Conservation (phyloP, 2,888 invertebrate species). For the Polia nebulosa region DNA sequence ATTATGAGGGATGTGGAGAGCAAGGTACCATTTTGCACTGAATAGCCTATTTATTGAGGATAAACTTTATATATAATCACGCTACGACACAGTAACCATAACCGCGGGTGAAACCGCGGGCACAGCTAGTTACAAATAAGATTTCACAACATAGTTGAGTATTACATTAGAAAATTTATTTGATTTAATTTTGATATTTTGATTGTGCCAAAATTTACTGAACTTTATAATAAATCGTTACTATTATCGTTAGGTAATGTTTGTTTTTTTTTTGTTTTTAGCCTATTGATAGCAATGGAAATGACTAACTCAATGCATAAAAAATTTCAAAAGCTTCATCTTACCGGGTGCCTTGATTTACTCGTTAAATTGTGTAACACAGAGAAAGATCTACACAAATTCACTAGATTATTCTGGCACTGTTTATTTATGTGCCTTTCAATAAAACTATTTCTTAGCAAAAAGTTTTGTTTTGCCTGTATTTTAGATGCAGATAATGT, state of each 20-base stretch:
- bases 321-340: conserved; percentile 42
- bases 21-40: too few relatives aligned
- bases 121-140: too few relatives aligned
- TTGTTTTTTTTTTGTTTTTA: neutral
- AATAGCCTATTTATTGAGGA: too few relatives aligned
- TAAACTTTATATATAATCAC: too few relatives aligned
- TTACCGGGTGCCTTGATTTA: conserved; percentile 81
- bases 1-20: too few relatives aligned
- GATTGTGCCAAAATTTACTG: neutral
- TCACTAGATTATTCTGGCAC: conserved; percentile 72
- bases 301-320: neutral
- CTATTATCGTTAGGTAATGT: conserved; percentile 27
- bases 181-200: neutral
- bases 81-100: too few relatives aligned
- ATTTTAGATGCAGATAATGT: conserved; percentile 81
- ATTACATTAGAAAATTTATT: conserved; percentile 17
- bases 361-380: conserved; percentile 79
- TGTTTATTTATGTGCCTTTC: conserved; percentile 76
- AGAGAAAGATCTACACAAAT: conserved; percentile 82
- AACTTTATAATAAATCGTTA: too few relatives aligned
- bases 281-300: neutral
- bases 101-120: too few relatives aligned
- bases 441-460: conserved; percentile 69
- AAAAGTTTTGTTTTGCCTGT: conserved; percentile 76
- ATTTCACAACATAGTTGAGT: conserved; percentile 29